A percentile compares a stretch with the other conserved stretches of the same genome.
phyloP scores from a whole-genome alignment of 2,888 invertebrate genomes.

The Hirudinaria manillensis region DNA sequence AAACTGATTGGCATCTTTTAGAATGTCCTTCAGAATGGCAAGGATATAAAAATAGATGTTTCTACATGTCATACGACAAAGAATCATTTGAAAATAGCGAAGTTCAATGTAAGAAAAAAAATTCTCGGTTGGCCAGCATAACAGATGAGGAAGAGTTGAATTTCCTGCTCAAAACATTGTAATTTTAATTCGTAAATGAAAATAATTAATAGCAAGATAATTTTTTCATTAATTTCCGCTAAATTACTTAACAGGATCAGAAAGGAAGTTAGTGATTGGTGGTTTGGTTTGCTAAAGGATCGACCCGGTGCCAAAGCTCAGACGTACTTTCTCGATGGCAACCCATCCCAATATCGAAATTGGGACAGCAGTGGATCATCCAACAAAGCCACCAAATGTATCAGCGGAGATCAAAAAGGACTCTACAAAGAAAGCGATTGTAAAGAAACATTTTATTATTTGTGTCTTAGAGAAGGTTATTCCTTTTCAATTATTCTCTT shows the following conservation, averaged over 20 bases:
- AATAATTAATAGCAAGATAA: neutral
- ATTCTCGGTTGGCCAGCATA: slow-evolving; percentile 12
- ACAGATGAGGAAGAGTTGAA: slow-evolving; percentile 21
- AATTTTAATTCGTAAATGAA: neutral
- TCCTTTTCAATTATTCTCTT: too few species aligned
- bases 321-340: slow-evolving; percentile 5
- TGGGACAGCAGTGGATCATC: neutral
- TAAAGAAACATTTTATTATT: neutral
- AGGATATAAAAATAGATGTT: slow-evolving; percentile 5
- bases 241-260: too few species aligned
- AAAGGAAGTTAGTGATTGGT: neutral
- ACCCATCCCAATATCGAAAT: neutral
- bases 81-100: neutral
- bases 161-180: slow-evolving; percentile 1
- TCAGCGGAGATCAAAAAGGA: neutral
- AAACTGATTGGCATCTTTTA: neutral
- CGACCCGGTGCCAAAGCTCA: neutral
- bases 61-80: neutral
- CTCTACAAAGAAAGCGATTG: neutral
- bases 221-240: neutral
- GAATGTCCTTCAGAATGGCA: slow-evolving; percentile 20
- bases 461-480: neutral
- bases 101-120: neutral
- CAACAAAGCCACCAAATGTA: neutral
- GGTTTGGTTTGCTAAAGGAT: neutral